phyloP scores from a whole-genome alignment of 2,888 invertebrate species.

The Theristus sp. region DNA sequence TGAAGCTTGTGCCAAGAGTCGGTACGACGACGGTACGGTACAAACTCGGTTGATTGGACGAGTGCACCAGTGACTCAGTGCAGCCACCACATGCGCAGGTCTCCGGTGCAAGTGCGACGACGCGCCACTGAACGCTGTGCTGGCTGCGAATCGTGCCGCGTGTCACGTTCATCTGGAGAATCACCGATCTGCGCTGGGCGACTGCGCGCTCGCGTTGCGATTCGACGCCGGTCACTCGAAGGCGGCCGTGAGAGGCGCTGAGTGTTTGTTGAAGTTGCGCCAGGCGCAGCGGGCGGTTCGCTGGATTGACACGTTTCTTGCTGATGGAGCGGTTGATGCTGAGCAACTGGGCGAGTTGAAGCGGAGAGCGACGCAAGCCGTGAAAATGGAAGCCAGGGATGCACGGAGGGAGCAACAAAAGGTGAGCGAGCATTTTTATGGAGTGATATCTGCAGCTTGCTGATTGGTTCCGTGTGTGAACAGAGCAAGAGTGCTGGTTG shows the following conservation, averaged over 20 bases:
- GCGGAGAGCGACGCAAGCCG: not conserved
- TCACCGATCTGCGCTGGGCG: not conserved
- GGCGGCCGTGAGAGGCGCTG: slow-evolving; percentile 41
- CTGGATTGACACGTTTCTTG: too few species aligned
- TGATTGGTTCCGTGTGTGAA: too few species aligned
- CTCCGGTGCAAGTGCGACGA: slow-evolving; percentile 54
- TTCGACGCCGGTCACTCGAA: slow-evolving; percentile 57
- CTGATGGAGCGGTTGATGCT: too few species aligned
- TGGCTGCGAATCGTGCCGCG: slow-evolving; percentile 80
- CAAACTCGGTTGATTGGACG: too few species aligned
- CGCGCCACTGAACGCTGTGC: slow-evolving; percentile 52
- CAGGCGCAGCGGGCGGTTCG: slow-evolving; percentile 15
- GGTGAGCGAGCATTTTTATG: slow-evolving; percentile 12
- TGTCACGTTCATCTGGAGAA: slow-evolving; percentile 58
- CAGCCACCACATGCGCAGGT: too few species aligned
- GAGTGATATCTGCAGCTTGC: too few species aligned
- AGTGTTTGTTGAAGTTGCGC: slow-evolving; percentile 18
- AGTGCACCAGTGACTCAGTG: too few species aligned
- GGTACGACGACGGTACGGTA: too few species aligned
- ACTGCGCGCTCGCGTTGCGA: slow-evolving; percentile 3
- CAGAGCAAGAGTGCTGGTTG: too few species aligned
- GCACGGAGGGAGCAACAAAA: slow-evolving; percentile 10
- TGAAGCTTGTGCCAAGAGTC: not conserved
- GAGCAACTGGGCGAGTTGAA: not conserved
- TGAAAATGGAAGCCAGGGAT: slow-evolving; percentile 11